Percentiles rank a stretch among this genome's conserved stretches.
Evolutionary conservation across 2,797 vertebrate genomes (phyloP).

Genomic region (Lepilemur ruficaudatus): DNA sequence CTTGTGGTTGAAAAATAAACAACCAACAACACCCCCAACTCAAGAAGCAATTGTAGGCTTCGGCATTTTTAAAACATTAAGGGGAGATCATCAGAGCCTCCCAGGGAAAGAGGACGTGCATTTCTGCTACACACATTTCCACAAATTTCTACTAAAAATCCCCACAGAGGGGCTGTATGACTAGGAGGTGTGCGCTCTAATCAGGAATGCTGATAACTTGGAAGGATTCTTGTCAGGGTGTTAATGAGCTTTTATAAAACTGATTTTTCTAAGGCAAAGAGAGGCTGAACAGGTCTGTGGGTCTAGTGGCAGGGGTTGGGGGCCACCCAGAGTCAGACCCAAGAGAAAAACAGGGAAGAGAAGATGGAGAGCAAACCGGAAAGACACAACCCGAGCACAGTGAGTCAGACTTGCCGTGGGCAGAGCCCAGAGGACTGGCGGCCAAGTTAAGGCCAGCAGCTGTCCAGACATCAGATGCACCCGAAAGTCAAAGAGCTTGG

Average conservation of each 20-base stretch:
- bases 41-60: not conserved
- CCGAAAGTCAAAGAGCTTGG: not conserved
- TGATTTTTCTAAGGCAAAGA: not conserved
- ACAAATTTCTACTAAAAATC: not conserved
- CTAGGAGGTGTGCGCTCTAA: not conserved
- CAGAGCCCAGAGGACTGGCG: not conserved
- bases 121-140: not conserved
- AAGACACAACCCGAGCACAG: fast-evolving
- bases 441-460: not conserved
- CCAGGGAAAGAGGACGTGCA: not conserved
- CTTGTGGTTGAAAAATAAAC: not conserved
- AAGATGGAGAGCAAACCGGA: no score
- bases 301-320: not conserved
- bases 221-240: not conserved
- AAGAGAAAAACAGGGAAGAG: not conserved
- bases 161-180: fast-evolving
- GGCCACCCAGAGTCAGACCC: fast-evolving
- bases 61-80: not conserved
- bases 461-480: not conserved
- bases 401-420: not conserved
- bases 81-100: not conserved
- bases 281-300: not conserved
- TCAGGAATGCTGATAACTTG: not conserved
- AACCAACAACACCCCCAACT: not conserved
- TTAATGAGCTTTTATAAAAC: not conserved